Evolutionary conservation across 2,888 invertebrate species (phyloP), one percentile per base, ranked within the genome.

Genomic region (Priocnemis perturbator): DNA sequence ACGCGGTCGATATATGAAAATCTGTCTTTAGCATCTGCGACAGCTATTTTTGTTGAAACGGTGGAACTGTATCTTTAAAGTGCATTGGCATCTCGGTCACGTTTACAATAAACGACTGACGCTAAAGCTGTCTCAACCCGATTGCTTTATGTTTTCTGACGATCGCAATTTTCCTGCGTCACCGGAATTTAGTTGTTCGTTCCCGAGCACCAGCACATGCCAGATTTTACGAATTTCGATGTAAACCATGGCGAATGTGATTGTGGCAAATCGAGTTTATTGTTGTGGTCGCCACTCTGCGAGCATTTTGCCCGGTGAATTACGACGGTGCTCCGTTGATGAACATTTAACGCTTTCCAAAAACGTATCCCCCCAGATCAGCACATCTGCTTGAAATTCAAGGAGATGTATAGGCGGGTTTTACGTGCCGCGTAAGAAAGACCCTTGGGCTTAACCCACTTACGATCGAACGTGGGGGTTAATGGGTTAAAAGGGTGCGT

Each of bases 401-500:
- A 73, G 69, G 72, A 57, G 73, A 78, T 77, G 64, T 69, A 63
- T 59, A 66, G 67, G 64, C 64, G 21, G 50, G 55, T 58, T 47
- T 72, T 67, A 50, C 37, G 30, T 45, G 21, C 53, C 45, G 50
- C 47, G 45, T 61, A 74, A 74, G 78, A 77, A 81, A 79, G 66
- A 69, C 71, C 74, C 64, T 61, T 67, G 77, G 74, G 69, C 69
- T 69, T 77, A 80, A 79, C 72, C 74, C 76, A 76, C 78, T 81
- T 78, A 74, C 69, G 66, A 60, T 21, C 68, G 63, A 75, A 75
- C 72, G 73, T 78, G 60, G 74, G 71, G 75, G 77, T 81, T 81
- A 79, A 81, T 81, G 77, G 76, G 75, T 76, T 77, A 76, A 79
- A 81, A 79, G 78, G 77, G 73, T 71, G 62, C 64, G 72, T 71